These are phyloP conservation scores for Drosophila lacertosa DNA, from an alignment of 1,140 invertebrate species.

Conservation along the genomic window DNA sequence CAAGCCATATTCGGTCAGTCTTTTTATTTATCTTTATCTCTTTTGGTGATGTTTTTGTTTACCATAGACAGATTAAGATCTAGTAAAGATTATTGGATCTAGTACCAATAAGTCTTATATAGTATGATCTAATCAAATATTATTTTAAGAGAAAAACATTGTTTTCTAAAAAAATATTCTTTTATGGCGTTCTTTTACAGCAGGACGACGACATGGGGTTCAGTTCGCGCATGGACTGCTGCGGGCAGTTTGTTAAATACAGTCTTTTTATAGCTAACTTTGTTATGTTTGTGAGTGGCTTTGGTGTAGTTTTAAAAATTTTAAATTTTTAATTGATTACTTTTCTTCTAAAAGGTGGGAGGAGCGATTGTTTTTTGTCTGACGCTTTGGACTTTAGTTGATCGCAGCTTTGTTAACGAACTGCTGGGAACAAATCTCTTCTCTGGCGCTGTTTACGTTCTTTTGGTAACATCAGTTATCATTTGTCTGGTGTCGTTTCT, in stretches of 20 bases:
- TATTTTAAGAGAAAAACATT: too few species aligned
- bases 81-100: too few species aligned
- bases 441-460: slow-evolving; percentile 91
- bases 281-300: slow-evolving; percentile 91
- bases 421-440: slow-evolving; percentile 93
- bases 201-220: slow-evolving; percentile 87
- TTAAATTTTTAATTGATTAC: not conserved
- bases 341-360: slow-evolving; percentile 87
- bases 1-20: too few species aligned
- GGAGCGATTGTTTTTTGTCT: slow-evolving; percentile 90
- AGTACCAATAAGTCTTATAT: too few species aligned
- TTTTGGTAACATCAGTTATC: slow-evolving; percentile 91
- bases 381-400: slow-evolving; percentile 92
- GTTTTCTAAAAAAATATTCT: not conserved
- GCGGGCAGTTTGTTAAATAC: slow-evolving; percentile 93
- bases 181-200: slow-evolving; percentile 49
- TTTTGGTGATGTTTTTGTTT: too few species aligned
- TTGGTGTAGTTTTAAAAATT: slow-evolving; percentile 51
- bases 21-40: too few species aligned
- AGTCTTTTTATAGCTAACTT: slow-evolving; percentile 93
- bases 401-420: slow-evolving; percentile 92
- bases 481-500: slow-evolving; percentile 92
- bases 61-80: too few species aligned
- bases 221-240: slow-evolving; percentile 90
- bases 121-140: too few species aligned